phyloP scores from a whole-genome alignment of 2,888 invertebrate genomes.

The Himalopsyche tibetana region DNA sequence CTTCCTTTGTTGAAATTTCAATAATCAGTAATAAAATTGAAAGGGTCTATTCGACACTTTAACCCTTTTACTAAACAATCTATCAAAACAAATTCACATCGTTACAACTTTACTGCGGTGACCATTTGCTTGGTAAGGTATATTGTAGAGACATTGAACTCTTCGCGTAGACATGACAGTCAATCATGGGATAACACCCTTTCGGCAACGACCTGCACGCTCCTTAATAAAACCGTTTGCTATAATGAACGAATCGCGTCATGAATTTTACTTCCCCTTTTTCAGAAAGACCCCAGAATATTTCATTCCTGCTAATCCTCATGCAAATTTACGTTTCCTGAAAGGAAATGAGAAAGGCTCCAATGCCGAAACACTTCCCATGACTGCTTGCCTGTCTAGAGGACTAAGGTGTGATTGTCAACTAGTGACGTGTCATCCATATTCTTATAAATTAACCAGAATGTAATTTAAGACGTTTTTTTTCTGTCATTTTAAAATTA shows the following conservation, averaged over 20 bases:
- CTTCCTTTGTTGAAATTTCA: too few species aligned
- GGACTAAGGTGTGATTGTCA: neutral
- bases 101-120: too few species aligned
- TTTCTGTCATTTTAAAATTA: too few species aligned
- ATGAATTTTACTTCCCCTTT: slow-evolving; percentile 45
- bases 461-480: too few species aligned
- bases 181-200: slow-evolving; percentile 8
- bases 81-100: too few species aligned
- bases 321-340: slow-evolving; percentile 65
- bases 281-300: slow-evolving; percentile 52
- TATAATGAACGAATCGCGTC: slow-evolving; percentile 39
- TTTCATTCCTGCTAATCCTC: slow-evolving; percentile 63
- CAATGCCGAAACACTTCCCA: slow-evolving; percentile 53
- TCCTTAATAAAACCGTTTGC: slow-evolving; percentile 57
- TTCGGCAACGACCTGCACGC: neutral
- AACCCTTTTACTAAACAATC: too few species aligned
- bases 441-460: too few species aligned
- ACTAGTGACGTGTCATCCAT: neutral
- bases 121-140: too few species aligned
- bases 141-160: too few species aligned
- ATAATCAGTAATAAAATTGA: too few species aligned
- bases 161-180: neutral
- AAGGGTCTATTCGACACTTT: too few species aligned
- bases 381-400: slow-evolving; percentile 31
- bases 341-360: slow-evolving; percentile 65